Conservation (phyloP, 1,140 invertebrate species). For the Magallana angulata region DNA sequence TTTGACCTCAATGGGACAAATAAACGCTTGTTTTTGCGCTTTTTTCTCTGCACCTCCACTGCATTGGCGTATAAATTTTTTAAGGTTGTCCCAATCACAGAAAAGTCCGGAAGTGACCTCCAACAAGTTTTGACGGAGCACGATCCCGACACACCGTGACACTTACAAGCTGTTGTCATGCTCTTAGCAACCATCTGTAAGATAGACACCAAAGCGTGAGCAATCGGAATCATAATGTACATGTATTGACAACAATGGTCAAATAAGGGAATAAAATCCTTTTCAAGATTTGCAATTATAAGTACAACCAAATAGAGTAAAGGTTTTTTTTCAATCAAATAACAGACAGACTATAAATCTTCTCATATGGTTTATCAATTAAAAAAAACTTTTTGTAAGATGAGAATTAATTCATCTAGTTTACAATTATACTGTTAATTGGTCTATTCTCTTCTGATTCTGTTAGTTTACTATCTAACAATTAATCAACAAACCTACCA, state of each 20-base stretch:
- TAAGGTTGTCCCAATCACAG: constrained; percentile 88
- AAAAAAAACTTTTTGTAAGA: too few relatives aligned
- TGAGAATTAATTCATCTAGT: too few relatives aligned
- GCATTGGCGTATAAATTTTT: constrained; percentile 90
- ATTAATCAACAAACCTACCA: constrained; percentile 62
- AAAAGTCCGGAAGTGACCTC: constrained; percentile 93
- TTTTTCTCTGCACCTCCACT: constrained; percentile 83
- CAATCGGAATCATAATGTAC: background rate
- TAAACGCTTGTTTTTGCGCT: constrained; percentile 72
- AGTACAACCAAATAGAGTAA: too few relatives aligned
- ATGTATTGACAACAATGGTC: too few relatives aligned
- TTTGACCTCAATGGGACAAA: constrained; percentile 71
- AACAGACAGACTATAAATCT: too few relatives aligned
- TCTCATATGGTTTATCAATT: too few relatives aligned
- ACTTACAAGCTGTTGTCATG: constrained; percentile 87
- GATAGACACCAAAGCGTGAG: constrained; percentile 3
- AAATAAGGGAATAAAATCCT: too few relatives aligned
- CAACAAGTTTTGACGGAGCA: constrained; percentile 97
- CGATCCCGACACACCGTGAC: constrained; percentile 97
- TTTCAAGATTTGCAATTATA: too few relatives aligned
- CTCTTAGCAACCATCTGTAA: constrained; percentile 91
- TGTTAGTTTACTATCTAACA: too few relatives aligned
- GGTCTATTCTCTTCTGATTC: too few relatives aligned
- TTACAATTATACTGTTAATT: too few relatives aligned
- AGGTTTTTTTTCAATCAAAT: too few relatives aligned